phyloP scores from a whole-genome alignment of 2,888 invertebrate species.

The Halocaridina rubra region DNA sequence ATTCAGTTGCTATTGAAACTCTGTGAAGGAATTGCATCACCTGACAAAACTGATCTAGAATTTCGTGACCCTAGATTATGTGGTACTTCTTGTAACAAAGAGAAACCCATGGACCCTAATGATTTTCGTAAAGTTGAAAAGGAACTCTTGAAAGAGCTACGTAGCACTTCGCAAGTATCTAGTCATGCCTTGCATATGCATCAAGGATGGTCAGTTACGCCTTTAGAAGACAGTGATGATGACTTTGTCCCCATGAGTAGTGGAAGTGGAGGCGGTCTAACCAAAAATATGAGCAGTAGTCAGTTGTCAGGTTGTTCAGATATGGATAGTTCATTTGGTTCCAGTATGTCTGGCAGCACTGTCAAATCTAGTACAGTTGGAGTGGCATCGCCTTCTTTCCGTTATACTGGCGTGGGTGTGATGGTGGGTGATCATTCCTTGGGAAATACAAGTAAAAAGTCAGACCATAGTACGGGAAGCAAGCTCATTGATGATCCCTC shows the following conservation, averaged over 20 bases:
- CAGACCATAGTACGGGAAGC: constrained; percentile 6
- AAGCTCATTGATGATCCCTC: constrained; percentile 44
- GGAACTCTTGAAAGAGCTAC: constrained; percentile 49
- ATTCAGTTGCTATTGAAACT: constrained; percentile 50
- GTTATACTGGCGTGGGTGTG: constrained; percentile 49
- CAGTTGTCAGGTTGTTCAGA: constrained; percentile 53
- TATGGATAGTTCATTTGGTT: constrained; percentile 49
- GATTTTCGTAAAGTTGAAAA: constrained; percentile 53
- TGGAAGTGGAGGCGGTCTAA: constrained; percentile 6
- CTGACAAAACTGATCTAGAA: constrained; percentile 41
- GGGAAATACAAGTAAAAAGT: constrained; percentile 21
- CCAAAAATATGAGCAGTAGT: constrained; percentile 40
- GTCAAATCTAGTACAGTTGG: constrained; percentile 32
- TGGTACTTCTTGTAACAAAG: neutral
- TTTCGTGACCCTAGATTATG: neutral
- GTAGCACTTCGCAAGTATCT: constrained; percentile 14
- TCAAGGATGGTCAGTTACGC: constrained; percentile 54
- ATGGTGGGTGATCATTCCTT: constrained; percentile 28
- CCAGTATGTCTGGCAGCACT: constrained; percentile 46
- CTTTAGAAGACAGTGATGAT: constrained; percentile 50
- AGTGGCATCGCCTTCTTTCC: constrained; percentile 20
- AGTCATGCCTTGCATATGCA: constrained; percentile 50
- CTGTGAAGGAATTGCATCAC: constrained; percentile 51
- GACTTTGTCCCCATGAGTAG: constrained; percentile 54
- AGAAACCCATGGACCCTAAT: constrained; percentile 56